Evolutionary conservation across 2,888 invertebrate species (phyloP).

Genomic region (Macroteleia sp.): DNA sequence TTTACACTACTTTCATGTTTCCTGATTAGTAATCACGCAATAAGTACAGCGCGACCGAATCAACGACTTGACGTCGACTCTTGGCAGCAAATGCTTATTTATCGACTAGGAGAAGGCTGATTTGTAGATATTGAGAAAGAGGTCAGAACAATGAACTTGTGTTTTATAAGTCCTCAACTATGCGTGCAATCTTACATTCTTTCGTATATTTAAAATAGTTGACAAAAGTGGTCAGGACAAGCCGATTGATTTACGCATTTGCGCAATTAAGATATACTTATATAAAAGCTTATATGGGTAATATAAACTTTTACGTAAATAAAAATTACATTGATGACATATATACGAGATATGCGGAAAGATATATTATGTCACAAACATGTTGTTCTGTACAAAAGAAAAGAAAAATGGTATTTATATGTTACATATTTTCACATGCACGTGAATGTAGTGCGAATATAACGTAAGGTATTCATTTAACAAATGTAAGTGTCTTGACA

Average conservation of each 20-base stretch:
- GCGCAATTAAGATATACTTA: slow-evolving; percentile 43
- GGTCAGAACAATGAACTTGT: slow-evolving; percentile 79
- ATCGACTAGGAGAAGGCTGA: slow-evolving; percentile 64
- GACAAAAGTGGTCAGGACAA: slow-evolving; percentile 28
- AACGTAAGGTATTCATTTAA: no score
- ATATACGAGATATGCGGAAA: no score
- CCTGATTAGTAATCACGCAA: slow-evolving; percentile 78
- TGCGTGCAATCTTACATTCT: slow-evolving; percentile 45
- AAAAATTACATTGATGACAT: no score
- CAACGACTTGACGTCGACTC: slow-evolving; percentile 38
- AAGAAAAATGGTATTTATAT: no score
- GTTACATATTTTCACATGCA: no score
- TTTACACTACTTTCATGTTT: slow-evolving; percentile 81
- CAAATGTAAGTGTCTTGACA: no score
- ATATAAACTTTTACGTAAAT: no score
- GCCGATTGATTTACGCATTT: slow-evolving; percentile 28
- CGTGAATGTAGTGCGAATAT: no score
- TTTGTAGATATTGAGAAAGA: slow-evolving; percentile 67
- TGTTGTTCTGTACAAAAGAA: no score
- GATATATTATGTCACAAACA: no score
- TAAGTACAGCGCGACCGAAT: slow-evolving; percentile 66
- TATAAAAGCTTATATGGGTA: no score
- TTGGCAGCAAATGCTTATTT: slow-evolving; percentile 71
- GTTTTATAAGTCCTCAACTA: slow-evolving; percentile 69
- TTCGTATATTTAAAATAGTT: slow-evolving; percentile 41